Evolutionary conservation across 2,797 vertebrate species (phyloP).

Genomic region (Crenuchus spilurus): DNA sequence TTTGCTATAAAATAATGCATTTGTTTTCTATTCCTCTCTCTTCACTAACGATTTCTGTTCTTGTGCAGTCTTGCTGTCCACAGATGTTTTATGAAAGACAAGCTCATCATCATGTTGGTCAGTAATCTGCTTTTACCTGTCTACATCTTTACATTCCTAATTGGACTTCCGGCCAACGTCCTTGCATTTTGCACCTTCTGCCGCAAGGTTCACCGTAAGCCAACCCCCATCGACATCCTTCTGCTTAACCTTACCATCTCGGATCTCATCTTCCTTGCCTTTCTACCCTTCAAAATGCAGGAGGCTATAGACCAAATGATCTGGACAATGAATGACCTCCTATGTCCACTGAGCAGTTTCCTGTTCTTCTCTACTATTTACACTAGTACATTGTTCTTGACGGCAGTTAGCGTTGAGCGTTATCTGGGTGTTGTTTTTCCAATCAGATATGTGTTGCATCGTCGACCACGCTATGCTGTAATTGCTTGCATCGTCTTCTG

Average conservation of each 20-base stretch:
- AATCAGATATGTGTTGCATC: slow-evolving; percentile 77
- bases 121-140: slow-evolving; percentile 65
- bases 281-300: slow-evolving; percentile 85
- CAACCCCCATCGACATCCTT: slow-evolving; percentile 80
- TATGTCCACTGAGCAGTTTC: slow-evolving; percentile 82
- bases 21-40: too few relatives aligned
- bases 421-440: slow-evolving; percentile 87
- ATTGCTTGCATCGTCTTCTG: slow-evolving; percentile 75
- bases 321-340: slow-evolving; percentile 72
- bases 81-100: slow-evolving; percentile 39
- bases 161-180: slow-evolving; percentile 84
- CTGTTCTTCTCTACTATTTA: slow-evolving; percentile 90
- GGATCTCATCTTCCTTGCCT: slow-evolving; percentile 83
- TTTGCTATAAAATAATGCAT: not conserved
- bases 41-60: not conserved
- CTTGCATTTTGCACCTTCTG: slow-evolving; percentile 80
- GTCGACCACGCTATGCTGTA: slow-evolving; percentile 72
- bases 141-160: slow-evolving; percentile 82
- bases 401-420: slow-evolving; percentile 84
- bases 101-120: slow-evolving; percentile 54
- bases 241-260: slow-evolving; percentile 88
- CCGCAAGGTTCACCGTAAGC: slow-evolving; percentile 71
- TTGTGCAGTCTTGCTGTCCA: slow-evolving; percentile 12
- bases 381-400: slow-evolving; percentile 87
- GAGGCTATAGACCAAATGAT: slow-evolving; percentile 72